These are phyloP conservation scores for Cheilosia soror DNA, from an alignment of 2,888 invertebrate genomes.

Conservation along the genomic window DNA sequence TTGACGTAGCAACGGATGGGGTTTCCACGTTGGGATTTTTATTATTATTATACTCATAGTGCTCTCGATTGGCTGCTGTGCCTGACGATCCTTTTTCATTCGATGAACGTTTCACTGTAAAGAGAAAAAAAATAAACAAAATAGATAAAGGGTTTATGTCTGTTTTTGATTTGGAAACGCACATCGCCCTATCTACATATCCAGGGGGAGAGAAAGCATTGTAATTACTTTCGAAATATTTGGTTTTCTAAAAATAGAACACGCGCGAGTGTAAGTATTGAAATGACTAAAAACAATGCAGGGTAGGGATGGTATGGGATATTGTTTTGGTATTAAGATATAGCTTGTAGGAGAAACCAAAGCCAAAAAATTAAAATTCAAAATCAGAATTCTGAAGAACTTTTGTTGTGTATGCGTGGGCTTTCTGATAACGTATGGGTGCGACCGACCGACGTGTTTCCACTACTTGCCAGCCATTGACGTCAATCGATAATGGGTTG, in stretches of 20 bases:
- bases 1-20: slow-evolving; percentile 61
- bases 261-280: slow-evolving; percentile 1
- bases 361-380: slow-evolving; percentile 36
- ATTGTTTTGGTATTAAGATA: slow-evolving; percentile 1
- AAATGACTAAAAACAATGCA: not conserved
- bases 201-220: not conserved
- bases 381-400: slow-evolving; percentile 14
- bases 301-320: not conserved
- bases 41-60: slow-evolving; percentile 61
- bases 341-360: not conserved
- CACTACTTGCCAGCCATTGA: slow-evolving; percentile 38
- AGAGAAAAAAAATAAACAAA: not conserved
- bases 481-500: slow-evolving; percentile 41
- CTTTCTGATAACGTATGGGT: slow-evolving; percentile 40
- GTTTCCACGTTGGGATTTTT: slow-evolving; percentile 58
- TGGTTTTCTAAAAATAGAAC: slow-evolving; percentile 51
- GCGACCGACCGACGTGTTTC: slow-evolving; percentile 5
- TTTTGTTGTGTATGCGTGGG: slow-evolving; percentile 5
- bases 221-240: slow-evolving; percentile 44
- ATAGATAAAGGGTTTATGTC: not conserved
- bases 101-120: slow-evolving; percentile 79
- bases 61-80: slow-evolving; percentile 70
- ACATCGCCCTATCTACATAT: not conserved
- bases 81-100: slow-evolving; percentile 65
- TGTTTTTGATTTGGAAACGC: slow-evolving; percentile 14